Evolutionary conservation across 1,140 invertebrate species (phyloP), one percentile per base, ranked within the genome.

Genomic region (Papilio dardanus): DNA sequence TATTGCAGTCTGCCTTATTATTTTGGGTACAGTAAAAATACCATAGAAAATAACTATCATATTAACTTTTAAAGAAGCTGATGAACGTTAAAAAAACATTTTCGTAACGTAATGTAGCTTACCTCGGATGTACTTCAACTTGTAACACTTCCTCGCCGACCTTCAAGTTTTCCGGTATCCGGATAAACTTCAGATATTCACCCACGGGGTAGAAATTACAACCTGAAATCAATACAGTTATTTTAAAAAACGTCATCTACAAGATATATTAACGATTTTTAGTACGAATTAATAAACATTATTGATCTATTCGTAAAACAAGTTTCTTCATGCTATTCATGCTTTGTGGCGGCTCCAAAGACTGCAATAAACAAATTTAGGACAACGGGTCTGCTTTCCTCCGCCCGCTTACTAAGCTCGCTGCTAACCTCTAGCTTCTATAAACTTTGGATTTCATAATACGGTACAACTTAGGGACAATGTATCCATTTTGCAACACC

Each of bases 201-300:
- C 96, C 96, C 1, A 95, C 87, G 0, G 96, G 96, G 84, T 96
- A 96, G 88, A 97, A 97, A 88, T 97, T 96, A 86, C 97, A 97
- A 89, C 96, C 97, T 97, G 93, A 0, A 95, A 95, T 40, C 86
- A 92, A 81, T 74, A 77, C 4, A 76, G 30, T 16, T 54, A 46
- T 75, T 75, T 54, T 76, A 65, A 66, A 62, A 77, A 37, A n/a
- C n/a, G n/a, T n/a, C n/a, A n/a, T n/a, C n/a, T n/a, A n/a, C n/a
- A n/a, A n/a, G n/a, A n/a, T n/a, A n/a, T n/a, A n/a, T n/a, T n/a
- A n/a, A n/a, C n/a, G n/a, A n/a, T n/a, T n/a, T n/a, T n/a, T n/a
- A n/a, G n/a, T n/a, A n/a, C n/a, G n/a, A n/a, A n/a, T n/a, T n/a
- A n/a, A n/a, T n/a, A n/a, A n/a, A n/a, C n/a, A n/a, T n/a, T n/a